Evolutionary conservation across 1,140 invertebrate species (phyloP).

Genomic region (Manduca sexta): DNA sequence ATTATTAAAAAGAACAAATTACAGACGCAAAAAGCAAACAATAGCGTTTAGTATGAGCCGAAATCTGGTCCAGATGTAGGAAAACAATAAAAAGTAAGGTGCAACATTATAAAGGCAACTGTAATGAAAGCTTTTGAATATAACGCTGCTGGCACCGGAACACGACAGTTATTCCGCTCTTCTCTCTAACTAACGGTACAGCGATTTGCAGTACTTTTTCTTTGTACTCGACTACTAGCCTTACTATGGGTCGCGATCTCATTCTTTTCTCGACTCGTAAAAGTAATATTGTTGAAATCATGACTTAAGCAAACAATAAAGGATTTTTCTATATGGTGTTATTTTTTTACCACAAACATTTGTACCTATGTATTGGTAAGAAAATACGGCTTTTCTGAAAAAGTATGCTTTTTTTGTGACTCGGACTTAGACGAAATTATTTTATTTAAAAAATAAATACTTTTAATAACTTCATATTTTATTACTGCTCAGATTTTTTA

Average conservation of each 20-base stretch:
- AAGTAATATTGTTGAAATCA: too few species aligned
- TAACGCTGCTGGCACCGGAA: conserved; percentile 28
- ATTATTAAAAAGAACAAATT: too few species aligned
- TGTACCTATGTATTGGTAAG: too few species aligned
- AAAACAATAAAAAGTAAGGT: conserved; percentile 1
- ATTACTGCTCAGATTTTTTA: too few species aligned
- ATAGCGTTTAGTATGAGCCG: background rate
- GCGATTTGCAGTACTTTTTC: conserved; percentile 42
- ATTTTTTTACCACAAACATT: too few species aligned
- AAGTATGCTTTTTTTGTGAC: too few species aligned
- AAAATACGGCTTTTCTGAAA: too few species aligned
- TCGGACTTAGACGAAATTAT: too few species aligned
- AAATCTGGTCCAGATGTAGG: conserved; percentile 1
- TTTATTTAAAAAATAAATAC: too few species aligned
- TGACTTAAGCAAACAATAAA: too few species aligned
- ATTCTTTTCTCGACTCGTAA: background rate
- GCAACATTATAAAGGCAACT: conserved; percentile 4
- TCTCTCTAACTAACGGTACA: conserved; percentile 45
- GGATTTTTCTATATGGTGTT: too few species aligned
- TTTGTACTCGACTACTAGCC: conserved; percentile 20
- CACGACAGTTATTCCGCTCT: conserved; percentile 45
- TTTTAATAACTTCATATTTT: too few species aligned
- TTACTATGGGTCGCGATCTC: conserved; percentile 4
- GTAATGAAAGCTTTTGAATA: conserved; percentile 8
- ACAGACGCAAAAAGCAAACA: background rate